These are phyloP conservation scores for Anthophora plumipes DNA, from an alignment of 2,888 invertebrate species.

Conservation along the genomic window DNA sequence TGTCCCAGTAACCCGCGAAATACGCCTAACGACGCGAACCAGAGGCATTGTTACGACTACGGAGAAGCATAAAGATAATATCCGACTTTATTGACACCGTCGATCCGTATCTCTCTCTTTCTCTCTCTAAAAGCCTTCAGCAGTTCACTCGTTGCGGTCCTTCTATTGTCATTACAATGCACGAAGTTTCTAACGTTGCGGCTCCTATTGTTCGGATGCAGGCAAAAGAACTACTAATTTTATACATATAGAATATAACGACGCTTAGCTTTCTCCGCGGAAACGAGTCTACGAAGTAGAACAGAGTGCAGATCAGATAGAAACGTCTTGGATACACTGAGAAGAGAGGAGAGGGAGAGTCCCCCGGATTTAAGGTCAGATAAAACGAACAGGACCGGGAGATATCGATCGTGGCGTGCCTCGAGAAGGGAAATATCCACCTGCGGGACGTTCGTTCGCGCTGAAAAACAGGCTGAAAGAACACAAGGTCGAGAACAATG, in stretches of 20 bases:
- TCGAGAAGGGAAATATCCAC: constrained; percentile 20
- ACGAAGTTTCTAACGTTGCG: constrained; percentile 14
- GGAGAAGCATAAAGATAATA: constrained; percentile 65
- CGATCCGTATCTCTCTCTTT: constrained; percentile 61
- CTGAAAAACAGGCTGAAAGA: constrained; percentile 14
- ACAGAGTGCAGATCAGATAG: constrained; percentile 43
- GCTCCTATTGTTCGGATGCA: constrained; percentile 40
- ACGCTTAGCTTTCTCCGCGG: constrained; percentile 43
- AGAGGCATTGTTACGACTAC: constrained; percentile 66
- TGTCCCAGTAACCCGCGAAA: constrained; percentile 67
- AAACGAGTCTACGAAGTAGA: constrained; percentile 32
- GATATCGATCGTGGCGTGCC: constrained; percentile 39
- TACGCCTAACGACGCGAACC: constrained; percentile 49
- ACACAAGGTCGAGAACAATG: constrained; percentile 51
- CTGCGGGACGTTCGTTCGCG: constrained; percentile 9
- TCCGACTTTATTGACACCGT: constrained; percentile 58
- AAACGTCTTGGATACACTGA: constrained; percentile 15
- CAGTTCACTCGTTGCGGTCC: neutral
- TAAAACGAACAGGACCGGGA: constrained; percentile 27
- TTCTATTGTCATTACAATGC: constrained; percentile 48
- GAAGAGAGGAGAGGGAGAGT: too few species aligned
- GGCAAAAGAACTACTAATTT: constrained; percentile 35
- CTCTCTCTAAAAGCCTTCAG: too few species aligned
- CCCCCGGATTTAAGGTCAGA: constrained; percentile 50
- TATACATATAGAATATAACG: constrained; percentile 41